Percentiles rank a stretch among this genome's conserved stretches.
Conservation (phyloP, 2,888 invertebrate genomes). For the Exephanes ischioxanthus region DNA sequence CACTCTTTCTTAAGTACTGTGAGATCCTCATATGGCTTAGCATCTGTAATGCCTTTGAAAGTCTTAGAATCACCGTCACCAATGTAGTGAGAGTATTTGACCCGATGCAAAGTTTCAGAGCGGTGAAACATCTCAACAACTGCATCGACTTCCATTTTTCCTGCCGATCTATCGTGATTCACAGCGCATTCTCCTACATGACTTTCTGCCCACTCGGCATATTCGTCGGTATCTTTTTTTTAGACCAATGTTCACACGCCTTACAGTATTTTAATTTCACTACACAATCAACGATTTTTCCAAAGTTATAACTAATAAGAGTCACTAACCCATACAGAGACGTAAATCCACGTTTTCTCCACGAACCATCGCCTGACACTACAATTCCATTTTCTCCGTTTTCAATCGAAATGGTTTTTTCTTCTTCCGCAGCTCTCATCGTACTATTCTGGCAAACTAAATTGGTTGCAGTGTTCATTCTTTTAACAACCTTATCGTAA, state of each 20-base stretch:
- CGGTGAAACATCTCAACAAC: constrained; percentile 70
- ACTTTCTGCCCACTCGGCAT: too few relatives aligned
- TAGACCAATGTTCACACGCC: too few relatives aligned
- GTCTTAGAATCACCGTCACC: constrained; percentile 70
- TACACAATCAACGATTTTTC: too few relatives aligned
- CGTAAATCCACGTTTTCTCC: too few relatives aligned
- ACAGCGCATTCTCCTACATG: too few relatives aligned
- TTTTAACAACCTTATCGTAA: constrained; percentile 46
- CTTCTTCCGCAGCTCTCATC: constrained; percentile 20
- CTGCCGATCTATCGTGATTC: too few relatives aligned
- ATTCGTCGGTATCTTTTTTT: too few relatives aligned
- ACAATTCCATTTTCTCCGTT: constrained; percentile 50
- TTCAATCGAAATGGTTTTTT: constrained; percentile 35
- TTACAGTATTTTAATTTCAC: too few relatives aligned
- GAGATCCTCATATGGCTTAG: constrained; percentile 64
- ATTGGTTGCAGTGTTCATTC: constrained; percentile 44
- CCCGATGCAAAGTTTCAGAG: constrained; percentile 60
- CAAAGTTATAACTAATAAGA: too few relatives aligned
- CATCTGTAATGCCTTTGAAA: constrained; percentile 60
- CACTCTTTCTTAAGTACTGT: constrained; percentile 67
- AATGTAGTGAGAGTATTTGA: constrained; percentile 66
- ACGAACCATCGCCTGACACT: too few relatives aligned
- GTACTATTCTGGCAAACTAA: too few relatives aligned
- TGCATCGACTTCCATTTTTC: constrained; percentile 71
- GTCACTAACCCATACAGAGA: too few relatives aligned